A percentile compares a stretch with the other conserved stretches of the same genome.
Conservation (phyloP, 2,113 vertebrate species). For the Tragelaphus strepsiceros region DNA sequence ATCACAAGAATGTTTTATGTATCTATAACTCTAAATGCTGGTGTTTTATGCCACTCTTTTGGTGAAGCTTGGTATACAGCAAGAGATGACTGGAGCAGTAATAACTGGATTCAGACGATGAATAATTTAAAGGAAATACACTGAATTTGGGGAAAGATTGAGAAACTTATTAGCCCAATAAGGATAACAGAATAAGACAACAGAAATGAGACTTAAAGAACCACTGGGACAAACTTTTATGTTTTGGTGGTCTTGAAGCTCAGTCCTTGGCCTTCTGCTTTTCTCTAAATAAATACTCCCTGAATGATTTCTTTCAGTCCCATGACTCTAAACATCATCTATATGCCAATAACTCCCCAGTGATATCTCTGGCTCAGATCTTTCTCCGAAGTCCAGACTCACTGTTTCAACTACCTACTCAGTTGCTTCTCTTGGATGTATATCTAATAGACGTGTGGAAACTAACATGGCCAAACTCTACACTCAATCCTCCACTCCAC, state of each 20-base stretch:
- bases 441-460: neutral
- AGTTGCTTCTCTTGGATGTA: neutral
- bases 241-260: neutral
- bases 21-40: neutral
- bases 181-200: neutral
- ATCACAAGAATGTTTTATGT: neutral
- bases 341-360: neutral
- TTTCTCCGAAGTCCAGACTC: neutral
- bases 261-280: neutral
- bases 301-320: neutral
- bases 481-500: neutral
- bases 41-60: neutral
- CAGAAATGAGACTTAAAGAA: neutral
- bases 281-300: neutral
- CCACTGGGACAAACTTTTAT: neutral
- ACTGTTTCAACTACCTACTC: neutral
- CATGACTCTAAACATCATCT: neutral
- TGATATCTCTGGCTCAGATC: neutral
- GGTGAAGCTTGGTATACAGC: neutral
- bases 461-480: neutral
- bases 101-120: neutral
- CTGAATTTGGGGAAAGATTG: neutral
- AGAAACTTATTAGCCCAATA: neutral
- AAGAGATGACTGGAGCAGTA: neutral
- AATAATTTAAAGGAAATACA: neutral